phyloP scores from a whole-genome alignment of 2,113 vertebrate genomes.

The Poeciliopsis retropinna region DNA sequence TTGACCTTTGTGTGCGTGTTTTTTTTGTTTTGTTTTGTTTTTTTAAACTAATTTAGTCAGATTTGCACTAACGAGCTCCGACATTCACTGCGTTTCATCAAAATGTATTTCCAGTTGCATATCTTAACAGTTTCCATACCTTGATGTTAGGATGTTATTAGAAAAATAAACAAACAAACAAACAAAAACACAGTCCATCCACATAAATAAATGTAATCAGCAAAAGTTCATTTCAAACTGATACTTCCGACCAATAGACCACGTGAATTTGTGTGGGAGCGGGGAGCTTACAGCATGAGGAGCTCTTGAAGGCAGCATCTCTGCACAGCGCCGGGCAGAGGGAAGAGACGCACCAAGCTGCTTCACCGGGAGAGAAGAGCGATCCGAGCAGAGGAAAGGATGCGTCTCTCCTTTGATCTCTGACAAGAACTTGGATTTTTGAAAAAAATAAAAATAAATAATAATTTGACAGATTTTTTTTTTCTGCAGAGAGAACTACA shows the following conservation, averaged over 20 bases:
- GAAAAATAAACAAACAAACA: no score
- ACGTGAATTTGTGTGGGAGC: constrained; percentile 53
- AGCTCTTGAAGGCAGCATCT: constrained; percentile 71
- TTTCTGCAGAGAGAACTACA: constrained; percentile 7
- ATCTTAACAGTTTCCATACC: not conserved
- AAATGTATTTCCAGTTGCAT: no score
- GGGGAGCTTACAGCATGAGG: constrained; percentile 37
- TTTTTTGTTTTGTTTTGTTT: no score
- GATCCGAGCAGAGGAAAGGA: constrained; percentile 30
- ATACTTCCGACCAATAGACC: constrained; percentile 30
- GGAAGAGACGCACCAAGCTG: constrained; percentile 53
- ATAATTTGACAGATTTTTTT: not conserved
- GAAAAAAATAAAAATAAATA: not conserved
- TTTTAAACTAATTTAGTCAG: not conserved
- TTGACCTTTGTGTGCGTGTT: no score
- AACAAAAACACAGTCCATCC: not conserved
- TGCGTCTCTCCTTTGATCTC: constrained; percentile 45
- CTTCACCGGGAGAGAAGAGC: constrained; percentile 37
- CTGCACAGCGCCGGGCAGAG: constrained; percentile 49
- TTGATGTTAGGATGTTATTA: not conserved
- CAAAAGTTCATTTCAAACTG: not conserved
- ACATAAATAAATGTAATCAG: not conserved
- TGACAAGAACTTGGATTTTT: constrained; percentile 44
- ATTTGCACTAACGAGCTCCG: not conserved
- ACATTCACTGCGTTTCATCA: not conserved